Percentiles rank a stretch among this genome's conserved stretches.
Conservation (phyloP, 2,113 vertebrate genomes). For the Megalops atlanticus region DNA sequence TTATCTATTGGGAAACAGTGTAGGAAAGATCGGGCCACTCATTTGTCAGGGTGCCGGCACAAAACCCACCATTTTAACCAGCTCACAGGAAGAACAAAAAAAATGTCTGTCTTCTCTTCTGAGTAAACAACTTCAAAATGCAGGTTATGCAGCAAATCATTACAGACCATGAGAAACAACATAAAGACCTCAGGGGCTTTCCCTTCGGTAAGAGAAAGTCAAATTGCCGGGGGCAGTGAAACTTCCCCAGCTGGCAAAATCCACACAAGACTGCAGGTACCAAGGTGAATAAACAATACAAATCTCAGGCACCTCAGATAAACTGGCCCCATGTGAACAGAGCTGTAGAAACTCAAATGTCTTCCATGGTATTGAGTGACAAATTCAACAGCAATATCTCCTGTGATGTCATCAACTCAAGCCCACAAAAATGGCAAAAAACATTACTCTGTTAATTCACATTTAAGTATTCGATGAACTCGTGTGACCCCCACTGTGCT, state of each 20-base stretch:
- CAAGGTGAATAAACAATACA: background rate
- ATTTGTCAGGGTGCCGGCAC: background rate
- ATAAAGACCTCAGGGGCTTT: background rate
- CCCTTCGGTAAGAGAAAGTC: background rate
- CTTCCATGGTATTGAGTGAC: background rate
- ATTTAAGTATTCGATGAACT: too few relatives aligned
- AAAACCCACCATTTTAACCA: background rate
- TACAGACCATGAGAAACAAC: background rate
- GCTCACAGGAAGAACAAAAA: background rate
- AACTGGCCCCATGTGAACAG: background rate
- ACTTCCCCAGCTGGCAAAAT: background rate
- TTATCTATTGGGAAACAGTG: too few relatives aligned
- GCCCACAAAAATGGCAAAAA: background rate
- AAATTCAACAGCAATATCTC: background rate
- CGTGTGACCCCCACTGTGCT: too few relatives aligned
- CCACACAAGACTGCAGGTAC: background rate
- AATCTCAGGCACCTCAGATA: background rate
- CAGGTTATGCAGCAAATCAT: background rate
- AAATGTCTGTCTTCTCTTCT: background rate
- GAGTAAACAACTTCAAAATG: background rate
- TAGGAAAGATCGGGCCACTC: background rate
- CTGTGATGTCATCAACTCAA: background rate
- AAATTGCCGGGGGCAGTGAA: background rate
- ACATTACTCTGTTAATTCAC: background rate
- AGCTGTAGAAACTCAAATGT: background rate